A percentile compares a stretch with the other conserved stretches of the same genome.
Evolutionary conservation across 1,140 invertebrate species (phyloP).

Genomic region (Proales similis): DNA sequence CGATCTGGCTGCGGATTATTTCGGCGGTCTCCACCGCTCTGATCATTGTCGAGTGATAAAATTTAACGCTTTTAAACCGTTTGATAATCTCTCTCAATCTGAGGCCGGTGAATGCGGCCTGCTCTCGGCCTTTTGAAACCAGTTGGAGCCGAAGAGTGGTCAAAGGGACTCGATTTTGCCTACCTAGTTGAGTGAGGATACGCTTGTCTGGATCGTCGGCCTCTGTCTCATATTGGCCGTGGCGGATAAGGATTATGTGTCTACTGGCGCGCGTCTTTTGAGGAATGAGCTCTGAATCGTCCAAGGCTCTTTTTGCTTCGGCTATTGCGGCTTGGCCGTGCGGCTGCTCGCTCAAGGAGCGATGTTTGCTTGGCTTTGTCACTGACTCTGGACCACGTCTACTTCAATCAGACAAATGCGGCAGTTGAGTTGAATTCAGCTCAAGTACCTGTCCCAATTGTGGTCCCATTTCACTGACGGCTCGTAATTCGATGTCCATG

Average conservation of each 20-base stretch:
- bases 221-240: conserved; percentile 46
- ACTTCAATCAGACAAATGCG: too few species aligned
- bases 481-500: conserved; percentile 26
- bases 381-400: conserved; percentile 15
- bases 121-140: too few species aligned
- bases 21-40: conserved; percentile 80
- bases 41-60: conserved; percentile 83
- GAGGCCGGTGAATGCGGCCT: conserved; percentile 71
- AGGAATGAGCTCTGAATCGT: conserved; percentile 19
- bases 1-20: conserved; percentile 66
- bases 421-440: too few species aligned
- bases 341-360: background rate
- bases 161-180: too few species aligned
- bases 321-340: background rate
- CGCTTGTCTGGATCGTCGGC: conserved; percentile 68
- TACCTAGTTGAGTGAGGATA: conserved; percentile 70
- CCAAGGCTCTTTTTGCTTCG: conserved; percentile 6
- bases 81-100: conserved; percentile 60
- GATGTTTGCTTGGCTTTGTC: background rate
- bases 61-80: conserved; percentile 64
- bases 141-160: too few species aligned
- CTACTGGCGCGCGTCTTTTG: background rate
- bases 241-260: conserved; percentile 33
- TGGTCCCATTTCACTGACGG: conserved; percentile 29
- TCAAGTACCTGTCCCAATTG: conserved; percentile 35